These are phyloP conservation scores for Apodemia duryi DNA, from an alignment of 2,888 invertebrate species.

Conservation along the genomic window DNA sequence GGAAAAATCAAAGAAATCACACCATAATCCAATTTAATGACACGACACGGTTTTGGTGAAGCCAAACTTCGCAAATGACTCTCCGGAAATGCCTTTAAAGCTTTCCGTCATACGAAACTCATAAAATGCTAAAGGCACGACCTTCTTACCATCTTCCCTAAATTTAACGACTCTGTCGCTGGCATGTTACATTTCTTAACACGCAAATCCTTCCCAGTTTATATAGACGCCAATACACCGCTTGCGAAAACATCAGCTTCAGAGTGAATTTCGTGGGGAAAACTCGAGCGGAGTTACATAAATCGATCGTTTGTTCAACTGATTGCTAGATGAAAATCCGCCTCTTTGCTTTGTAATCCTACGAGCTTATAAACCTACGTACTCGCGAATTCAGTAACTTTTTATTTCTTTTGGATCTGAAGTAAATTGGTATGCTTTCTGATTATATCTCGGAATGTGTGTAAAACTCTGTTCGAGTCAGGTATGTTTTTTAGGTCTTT, in stretches of 20 bases:
- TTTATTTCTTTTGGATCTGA: constrained; percentile 29
- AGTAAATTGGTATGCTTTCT: constrained; percentile 12
- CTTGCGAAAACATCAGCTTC: constrained; percentile 48
- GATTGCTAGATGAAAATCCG: constrained; percentile 62
- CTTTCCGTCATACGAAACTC: constrained; percentile 63
- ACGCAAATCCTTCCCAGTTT: constrained; percentile 58
- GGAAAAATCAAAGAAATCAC: constrained; percentile 31
- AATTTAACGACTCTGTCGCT: constrained; percentile 61
- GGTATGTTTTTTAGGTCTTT: constrained; percentile 1
- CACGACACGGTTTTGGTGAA: constrained; percentile 55
- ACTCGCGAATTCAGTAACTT: constrained; percentile 21
- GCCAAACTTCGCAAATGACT: constrained; percentile 63
- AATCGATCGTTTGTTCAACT: constrained; percentile 66
- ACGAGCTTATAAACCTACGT: constrained; percentile 38
- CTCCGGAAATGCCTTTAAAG: constrained; percentile 54
- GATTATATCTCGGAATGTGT: constrained; percentile 8
- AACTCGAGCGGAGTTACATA: constrained; percentile 56
- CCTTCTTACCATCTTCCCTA: constrained; percentile 50
- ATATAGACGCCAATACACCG: constrained; percentile 55
- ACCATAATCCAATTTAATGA: constrained; percentile 44
- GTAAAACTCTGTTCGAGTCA: neutral
- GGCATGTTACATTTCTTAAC: constrained; percentile 63
- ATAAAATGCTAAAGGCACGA: constrained; percentile 57
- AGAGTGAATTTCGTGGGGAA: constrained; percentile 44
- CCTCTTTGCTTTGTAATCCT: constrained; percentile 54